These are phyloP conservation scores for Lobophora halterata DNA, from an alignment of 2,888 invertebrate species.

Conservation along the genomic window DNA sequence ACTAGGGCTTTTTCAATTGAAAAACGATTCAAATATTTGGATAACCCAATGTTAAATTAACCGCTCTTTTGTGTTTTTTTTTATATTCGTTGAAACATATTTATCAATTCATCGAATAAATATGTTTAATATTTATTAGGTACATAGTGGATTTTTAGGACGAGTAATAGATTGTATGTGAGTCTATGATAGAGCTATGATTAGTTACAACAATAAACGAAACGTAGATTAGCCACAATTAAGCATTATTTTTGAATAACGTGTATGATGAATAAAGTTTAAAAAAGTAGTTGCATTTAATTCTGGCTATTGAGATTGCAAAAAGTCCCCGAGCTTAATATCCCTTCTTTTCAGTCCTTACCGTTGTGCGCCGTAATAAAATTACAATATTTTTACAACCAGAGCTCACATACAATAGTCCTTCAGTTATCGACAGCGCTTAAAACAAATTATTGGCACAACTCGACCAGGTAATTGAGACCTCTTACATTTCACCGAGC, in stretches of 20 bases:
- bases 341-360: constrained; percentile 21
- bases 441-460: constrained; percentile 60
- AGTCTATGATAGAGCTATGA: too few relatives aligned
- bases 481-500: constrained; percentile 41
- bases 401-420: constrained; percentile 61
- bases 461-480: constrained; percentile 44
- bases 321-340: constrained; percentile 30
- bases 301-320: too few relatives aligned
- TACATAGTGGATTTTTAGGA: too few relatives aligned
- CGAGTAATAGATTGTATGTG: too few relatives aligned
- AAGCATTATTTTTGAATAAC: too few relatives aligned
- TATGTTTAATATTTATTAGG: too few relatives aligned
- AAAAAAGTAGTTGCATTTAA: too few relatives aligned
- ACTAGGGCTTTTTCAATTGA: constrained; percentile 45
- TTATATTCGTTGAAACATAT: constrained; percentile 8
- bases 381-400: constrained; percentile 53
- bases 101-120: too few relatives aligned
- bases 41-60: constrained; percentile 24
- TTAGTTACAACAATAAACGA: too few relatives aligned
- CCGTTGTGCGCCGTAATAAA: constrained; percentile 34
- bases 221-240: too few relatives aligned
- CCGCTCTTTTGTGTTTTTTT: constrained; percentile 22
- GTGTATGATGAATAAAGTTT: too few relatives aligned
- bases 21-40: constrained; percentile 32
- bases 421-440: constrained; percentile 59